phyloP scores from a whole-genome alignment of 2,113 vertebrate species.

The Gambusia affinis region DNA sequence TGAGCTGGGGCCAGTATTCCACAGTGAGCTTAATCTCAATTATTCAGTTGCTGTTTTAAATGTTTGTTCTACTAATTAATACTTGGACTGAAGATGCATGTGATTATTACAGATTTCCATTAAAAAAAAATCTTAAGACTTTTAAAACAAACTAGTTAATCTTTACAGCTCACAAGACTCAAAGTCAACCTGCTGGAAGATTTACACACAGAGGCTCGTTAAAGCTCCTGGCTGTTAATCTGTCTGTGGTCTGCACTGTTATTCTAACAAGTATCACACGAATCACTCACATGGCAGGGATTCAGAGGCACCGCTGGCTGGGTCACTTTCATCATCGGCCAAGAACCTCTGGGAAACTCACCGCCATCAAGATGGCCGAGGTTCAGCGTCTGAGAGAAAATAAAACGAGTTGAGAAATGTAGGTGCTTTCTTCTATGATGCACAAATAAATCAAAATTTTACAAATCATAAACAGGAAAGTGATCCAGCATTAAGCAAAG shows the following conservation, averaged over 20 bases:
- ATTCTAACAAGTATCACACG: slow-evolving; percentile 1
- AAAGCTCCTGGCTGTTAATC: slow-evolving; percentile 52
- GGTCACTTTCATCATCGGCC: slow-evolving; percentile 38
- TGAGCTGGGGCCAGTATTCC: too few relatives aligned
- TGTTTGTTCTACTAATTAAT: not conserved
- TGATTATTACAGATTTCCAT: not conserved
- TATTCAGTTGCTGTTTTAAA: not conserved
- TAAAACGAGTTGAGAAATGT: too few relatives aligned
- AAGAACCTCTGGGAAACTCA: not conserved
- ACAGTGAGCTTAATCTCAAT: not conserved
- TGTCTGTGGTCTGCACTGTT: slow-evolving; percentile 28
- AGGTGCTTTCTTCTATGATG: not conserved
- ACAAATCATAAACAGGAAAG: not conserved
- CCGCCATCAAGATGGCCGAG: slow-evolving; percentile 9
- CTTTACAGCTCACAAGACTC: slow-evolving; percentile 3
- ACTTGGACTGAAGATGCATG: not conserved
- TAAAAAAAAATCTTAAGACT: too few relatives aligned
- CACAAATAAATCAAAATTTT: not conserved
- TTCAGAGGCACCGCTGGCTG: slow-evolving; percentile 34
- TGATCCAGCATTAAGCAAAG: not conserved
- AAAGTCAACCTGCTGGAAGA: slow-evolving; percentile 16
- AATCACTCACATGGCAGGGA: slow-evolving; percentile 63
- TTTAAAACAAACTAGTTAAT: not conserved
- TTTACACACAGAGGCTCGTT: slow-evolving; percentile 25
- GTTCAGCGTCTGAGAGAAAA: slow-evolving; percentile 14